Conservation (phyloP, 1,140 invertebrate genomes). For the Forficula auricularia region DNA sequence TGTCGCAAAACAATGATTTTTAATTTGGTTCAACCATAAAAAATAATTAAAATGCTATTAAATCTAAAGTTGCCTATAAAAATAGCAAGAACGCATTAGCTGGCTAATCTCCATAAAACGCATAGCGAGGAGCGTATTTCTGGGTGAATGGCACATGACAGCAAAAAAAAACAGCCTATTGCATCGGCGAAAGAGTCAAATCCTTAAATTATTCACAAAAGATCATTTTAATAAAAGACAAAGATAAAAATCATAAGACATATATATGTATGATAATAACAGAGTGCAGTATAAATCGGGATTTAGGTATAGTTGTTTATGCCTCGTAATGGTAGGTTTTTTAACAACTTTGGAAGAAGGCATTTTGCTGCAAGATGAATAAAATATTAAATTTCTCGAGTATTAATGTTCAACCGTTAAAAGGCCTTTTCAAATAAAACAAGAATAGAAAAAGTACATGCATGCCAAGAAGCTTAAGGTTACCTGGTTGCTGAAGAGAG, state of each 20-base stretch:
- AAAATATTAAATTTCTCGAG: not conserved
- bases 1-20: too few relatives aligned
- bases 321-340: constrained; percentile 7
- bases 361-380: constrained; percentile 7
- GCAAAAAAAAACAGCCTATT: not conserved
- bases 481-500: constrained; percentile 8
- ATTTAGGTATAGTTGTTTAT: constrained; percentile 2
- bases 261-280: too few relatives aligned
- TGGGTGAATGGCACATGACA: not conserved
- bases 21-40: too few relatives aligned
- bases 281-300: too few relatives aligned
- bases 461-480: constrained; percentile 8
- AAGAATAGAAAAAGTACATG: constrained; percentile 1
- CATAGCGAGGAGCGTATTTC: not conserved
- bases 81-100: not conserved
- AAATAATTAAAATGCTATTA: too few relatives aligned
- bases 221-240: not conserved
- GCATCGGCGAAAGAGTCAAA: not conserved
- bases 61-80: not conserved
- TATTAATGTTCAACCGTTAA: not conserved
- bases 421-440: constrained; percentile 1
- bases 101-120: not conserved
- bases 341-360: constrained; percentile 3
- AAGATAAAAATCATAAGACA: not conserved
- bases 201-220: not conserved